Percentiles rank a stretch among this genome's conserved stretches.
phyloP scores from a whole-genome alignment of 2,888 invertebrate species.

The Hetaerina titia region DNA sequence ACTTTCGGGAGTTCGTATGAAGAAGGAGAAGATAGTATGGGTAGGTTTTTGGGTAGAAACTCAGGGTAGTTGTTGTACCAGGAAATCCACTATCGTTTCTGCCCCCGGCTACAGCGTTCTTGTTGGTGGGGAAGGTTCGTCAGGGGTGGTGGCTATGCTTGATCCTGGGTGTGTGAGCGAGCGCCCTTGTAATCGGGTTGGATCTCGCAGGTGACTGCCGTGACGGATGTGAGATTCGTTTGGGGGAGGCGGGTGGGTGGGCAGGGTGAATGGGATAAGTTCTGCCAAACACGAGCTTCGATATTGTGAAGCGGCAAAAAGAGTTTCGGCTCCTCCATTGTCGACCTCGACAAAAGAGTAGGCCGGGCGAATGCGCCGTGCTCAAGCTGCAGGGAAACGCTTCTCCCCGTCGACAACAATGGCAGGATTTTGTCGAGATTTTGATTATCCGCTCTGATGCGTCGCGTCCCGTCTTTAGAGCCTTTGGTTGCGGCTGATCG shows the following conservation, averaged over 20 bases:
- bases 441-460: conserved; percentile 20
- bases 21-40: no score
- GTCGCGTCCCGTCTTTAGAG: not conserved
- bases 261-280: not conserved
- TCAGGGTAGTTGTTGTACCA: not conserved
- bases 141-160: no score
- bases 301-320: not conserved
- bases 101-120: no score
- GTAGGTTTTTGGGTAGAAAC: no score
- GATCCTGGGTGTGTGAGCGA: no score
- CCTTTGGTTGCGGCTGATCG: not conserved
- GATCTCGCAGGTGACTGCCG: not conserved
- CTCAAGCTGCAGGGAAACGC: conserved; percentile 21
- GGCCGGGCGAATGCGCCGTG: not conserved
- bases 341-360: not conserved
- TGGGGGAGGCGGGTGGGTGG: not conserved
- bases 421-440: conserved; percentile 9
- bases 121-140: no score
- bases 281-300: conserved; percentile 25
- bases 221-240: not conserved
- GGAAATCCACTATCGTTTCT: no score
- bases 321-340: not conserved
- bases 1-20: no score
- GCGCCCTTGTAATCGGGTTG: not conserved
- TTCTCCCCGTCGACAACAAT: not conserved